These are phyloP conservation scores for Drosophila paucipuncta DNA, from an alignment of 2,888 invertebrate species.

Conservation along the genomic window DNA sequence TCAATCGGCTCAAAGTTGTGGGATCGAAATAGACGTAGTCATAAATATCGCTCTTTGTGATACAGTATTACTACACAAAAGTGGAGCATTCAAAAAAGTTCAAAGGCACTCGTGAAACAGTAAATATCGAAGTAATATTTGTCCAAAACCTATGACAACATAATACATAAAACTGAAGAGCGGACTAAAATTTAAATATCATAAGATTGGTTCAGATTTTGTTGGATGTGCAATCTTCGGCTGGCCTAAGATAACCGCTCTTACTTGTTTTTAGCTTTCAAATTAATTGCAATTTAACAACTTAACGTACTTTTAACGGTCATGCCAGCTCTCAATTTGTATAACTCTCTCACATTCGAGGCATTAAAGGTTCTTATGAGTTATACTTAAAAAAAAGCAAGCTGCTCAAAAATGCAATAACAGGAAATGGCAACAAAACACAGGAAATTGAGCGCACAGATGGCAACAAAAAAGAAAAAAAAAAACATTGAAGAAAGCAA, in stretches of 20 bases:
- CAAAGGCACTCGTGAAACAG: neutral
- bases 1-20: too few species aligned
- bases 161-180: too few species aligned
- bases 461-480: constrained; percentile 33
- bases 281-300: constrained; percentile 76
- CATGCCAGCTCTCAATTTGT: constrained; percentile 28
- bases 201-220: neutral
- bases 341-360: constrained; percentile 9
- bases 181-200: neutral
- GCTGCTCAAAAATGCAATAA: constrained; percentile 78
- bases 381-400: constrained; percentile 33
- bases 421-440: constrained; percentile 78
- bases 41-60: neutral
- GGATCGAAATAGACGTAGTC: too few species aligned
- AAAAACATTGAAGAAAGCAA: constrained; percentile 62
- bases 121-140: neutral
- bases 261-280: constrained; percentile 11
- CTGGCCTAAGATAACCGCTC: neutral
- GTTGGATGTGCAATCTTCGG: neutral
- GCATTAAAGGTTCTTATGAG: constrained; percentile 41
- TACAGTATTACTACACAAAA: neutral
- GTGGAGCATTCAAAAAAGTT: neutral
- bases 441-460: constrained; percentile 78
- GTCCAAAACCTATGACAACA: neutral
- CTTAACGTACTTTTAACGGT: constrained; percentile 40